Conservation (phyloP, 2,797 vertebrate species). For the Nyctalus aviator region DNA sequence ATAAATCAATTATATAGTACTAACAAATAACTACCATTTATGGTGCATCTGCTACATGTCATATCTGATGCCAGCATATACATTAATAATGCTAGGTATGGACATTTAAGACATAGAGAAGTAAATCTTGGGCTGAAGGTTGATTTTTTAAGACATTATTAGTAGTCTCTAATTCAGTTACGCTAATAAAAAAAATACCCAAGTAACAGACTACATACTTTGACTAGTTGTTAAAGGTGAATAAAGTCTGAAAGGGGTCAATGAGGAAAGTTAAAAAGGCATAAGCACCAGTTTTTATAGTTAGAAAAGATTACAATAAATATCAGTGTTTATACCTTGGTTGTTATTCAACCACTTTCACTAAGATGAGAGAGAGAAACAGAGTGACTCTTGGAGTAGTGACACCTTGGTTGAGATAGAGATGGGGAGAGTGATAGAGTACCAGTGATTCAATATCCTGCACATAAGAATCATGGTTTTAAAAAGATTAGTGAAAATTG, state of each 20-base stretch:
- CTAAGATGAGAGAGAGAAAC: background rate
- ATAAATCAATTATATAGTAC: background rate
- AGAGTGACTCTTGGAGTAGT: background rate
- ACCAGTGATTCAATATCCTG: background rate
- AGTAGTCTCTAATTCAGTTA: background rate
- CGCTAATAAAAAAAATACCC: background rate
- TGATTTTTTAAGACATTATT: conserved; percentile 45
- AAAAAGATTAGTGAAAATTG: background rate
- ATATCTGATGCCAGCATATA: background rate
- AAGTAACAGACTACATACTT: background rate
- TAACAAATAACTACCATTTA: background rate
- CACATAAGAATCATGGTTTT: background rate
- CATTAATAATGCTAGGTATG: background rate
- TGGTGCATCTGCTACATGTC: background rate
- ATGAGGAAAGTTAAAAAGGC: background rate
- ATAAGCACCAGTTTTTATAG: background rate
- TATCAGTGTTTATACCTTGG: background rate
- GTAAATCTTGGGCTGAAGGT: background rate
- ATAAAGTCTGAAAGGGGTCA: background rate
- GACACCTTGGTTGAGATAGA: background rate
- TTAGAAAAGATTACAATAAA: background rate
- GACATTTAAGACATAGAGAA: background rate
- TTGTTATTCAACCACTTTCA: background rate
- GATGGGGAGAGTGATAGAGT: background rate
- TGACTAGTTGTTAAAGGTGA: conserved; percentile 1